Percentiles rank a stretch among this genome's conserved stretches.
Evolutionary conservation across 1,140 invertebrate species (phyloP).

Genomic region (Nixonia krombeini): DNA sequence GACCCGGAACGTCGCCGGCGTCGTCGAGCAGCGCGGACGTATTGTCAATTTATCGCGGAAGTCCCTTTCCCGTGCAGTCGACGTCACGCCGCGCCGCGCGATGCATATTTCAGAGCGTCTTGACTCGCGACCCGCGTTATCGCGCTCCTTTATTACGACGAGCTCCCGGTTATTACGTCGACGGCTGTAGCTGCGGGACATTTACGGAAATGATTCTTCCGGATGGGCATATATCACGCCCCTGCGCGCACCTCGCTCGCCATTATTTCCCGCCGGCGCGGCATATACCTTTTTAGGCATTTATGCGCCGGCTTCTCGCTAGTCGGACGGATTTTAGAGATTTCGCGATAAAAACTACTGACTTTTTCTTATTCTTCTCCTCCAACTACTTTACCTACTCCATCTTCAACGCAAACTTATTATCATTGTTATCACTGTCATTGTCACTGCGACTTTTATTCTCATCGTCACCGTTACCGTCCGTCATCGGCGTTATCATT

Average conservation of each 20-base stretch:
- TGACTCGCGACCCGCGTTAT: constrained; percentile 13
- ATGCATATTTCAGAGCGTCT: constrained; percentile 7
- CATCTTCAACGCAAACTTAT: no score
- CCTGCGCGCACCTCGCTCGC: background rate
- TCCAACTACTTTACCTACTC: no score
- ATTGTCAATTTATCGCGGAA: constrained; percentile 13
- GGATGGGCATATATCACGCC: constrained; percentile 3
- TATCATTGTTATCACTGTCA: no score
- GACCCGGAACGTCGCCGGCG: background rate
- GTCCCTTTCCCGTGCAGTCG: constrained; percentile 2
- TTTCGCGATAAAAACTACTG: no score
- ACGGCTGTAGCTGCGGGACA: background rate
- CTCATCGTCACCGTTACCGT: no score
- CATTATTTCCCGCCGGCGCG: background rate
- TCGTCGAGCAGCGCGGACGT: constrained; percentile 1
- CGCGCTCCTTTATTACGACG: constrained; percentile 8
- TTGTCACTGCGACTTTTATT: no score
- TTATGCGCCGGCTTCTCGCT: no score
- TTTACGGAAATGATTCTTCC: constrained; percentile 12
- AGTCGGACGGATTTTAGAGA: no score
- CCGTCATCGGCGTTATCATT: no score
- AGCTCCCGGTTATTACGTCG: constrained; percentile 7
- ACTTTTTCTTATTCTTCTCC: no score
- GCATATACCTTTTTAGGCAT: background rate
- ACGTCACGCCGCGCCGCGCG: constrained; percentile 7